These are phyloP conservation scores for Acheta domesticus DNA, from an alignment of 2,888 invertebrate genomes.

Conservation along the genomic window DNA sequence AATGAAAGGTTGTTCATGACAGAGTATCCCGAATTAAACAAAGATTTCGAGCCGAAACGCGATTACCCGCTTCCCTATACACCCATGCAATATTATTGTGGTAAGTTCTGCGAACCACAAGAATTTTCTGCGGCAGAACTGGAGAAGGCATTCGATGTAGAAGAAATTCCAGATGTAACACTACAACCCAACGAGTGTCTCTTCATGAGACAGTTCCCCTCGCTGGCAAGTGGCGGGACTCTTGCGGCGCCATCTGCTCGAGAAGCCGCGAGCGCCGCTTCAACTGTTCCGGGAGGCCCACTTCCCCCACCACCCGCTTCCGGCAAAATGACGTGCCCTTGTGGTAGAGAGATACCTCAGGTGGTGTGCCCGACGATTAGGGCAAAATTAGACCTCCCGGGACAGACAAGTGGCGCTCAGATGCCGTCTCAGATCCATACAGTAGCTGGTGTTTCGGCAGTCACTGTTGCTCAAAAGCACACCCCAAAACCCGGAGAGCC, in stretches of 20 bases:
- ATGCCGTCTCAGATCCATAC: too few relatives aligned
- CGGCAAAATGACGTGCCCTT: too few relatives aligned
- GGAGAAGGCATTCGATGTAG: not conserved
- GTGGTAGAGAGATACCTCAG: too few relatives aligned
- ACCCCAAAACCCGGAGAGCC: not conserved
- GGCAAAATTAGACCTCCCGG: too few relatives aligned
- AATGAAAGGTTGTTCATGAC: not conserved
- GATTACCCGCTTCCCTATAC: not conserved
- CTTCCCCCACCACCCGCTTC: too few relatives aligned
- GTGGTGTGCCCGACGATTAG: too few relatives aligned
- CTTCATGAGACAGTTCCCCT: not conserved
- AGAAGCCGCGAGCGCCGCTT: too few relatives aligned
- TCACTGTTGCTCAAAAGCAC: too few relatives aligned
- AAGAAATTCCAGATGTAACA: not conserved
- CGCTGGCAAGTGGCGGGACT: not conserved
- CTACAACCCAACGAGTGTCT: not conserved
- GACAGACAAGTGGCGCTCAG: too few relatives aligned
- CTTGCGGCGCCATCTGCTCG: too few relatives aligned
- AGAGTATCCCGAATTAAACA: not conserved
- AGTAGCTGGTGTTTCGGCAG: too few relatives aligned
- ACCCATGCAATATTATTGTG: not conserved
- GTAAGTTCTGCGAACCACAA: not conserved
- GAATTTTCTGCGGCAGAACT: not conserved
- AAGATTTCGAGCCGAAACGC: not conserved
- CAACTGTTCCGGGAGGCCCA: too few relatives aligned